Conservation (phyloP, 2,113 vertebrate species). For the Arenaria interpres region DNA sequence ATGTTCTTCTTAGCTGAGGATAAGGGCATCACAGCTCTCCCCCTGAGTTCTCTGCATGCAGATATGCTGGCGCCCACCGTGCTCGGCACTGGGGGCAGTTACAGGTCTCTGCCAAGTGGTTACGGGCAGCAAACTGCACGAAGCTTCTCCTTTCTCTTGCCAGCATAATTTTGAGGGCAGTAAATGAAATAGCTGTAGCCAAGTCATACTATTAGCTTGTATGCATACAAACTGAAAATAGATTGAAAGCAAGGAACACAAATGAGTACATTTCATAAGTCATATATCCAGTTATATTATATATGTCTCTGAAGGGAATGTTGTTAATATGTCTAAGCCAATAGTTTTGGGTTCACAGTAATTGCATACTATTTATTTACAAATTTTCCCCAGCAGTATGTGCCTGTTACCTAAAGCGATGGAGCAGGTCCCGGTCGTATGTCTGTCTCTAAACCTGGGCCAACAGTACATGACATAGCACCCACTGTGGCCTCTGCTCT, state of each 20-base stretch:
- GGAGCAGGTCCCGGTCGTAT: constrained; percentile 94
- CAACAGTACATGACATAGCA: constrained; percentile 86
- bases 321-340: constrained; percentile 67
- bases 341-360: constrained; percentile 92
- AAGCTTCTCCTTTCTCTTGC: neutral
- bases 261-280: neutral
- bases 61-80: neutral
- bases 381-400: constrained; percentile 88
- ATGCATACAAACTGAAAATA: neutral
- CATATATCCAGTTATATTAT: neutral
- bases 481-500: constrained; percentile 91
- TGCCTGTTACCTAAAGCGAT: constrained; percentile 95
- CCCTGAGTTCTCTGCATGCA: neutral
- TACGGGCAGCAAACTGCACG: neutral
- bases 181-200: constrained; percentile 32
- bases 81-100: too few relatives aligned
- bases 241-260: constrained; percentile 22
- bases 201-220: constrained; percentile 25
- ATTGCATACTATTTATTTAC: constrained; percentile 82
- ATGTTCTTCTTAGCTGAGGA: neutral
- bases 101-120: neutral
- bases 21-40: neutral
- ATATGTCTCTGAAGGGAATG: neutral
- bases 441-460: constrained; percentile 88
- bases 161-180: constrained; percentile 11